A percentile compares a stretch with the other conserved stretches of the same genome.
phyloP scores from a whole-genome alignment of 2,797 vertebrate genomes.

The Scolopax bukidnonensis region DNA sequence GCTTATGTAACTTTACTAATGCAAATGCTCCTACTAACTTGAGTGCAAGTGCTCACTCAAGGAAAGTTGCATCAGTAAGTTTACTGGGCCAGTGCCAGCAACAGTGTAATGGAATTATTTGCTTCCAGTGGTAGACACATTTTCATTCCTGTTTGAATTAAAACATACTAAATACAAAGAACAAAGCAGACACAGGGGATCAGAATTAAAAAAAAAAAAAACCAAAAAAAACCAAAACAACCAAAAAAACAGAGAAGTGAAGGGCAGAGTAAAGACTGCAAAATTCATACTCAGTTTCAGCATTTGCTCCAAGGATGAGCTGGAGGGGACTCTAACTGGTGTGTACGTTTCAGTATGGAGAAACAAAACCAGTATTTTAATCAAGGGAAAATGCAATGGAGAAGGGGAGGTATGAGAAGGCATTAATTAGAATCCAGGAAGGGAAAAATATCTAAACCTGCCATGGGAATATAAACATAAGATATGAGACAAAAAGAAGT shows the following conservation, averaged over 20 bases:
- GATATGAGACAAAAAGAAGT: neutral
- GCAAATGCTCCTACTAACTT: neutral
- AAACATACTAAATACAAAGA: neutral
- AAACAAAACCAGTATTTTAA: neutral
- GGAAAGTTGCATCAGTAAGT: constrained; percentile 16
- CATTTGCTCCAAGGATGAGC: neutral
- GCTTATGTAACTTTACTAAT: neutral
- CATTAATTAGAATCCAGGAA: neutral
- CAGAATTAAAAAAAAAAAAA: neutral
- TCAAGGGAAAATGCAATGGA: neutral
- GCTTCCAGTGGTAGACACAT: neutral
- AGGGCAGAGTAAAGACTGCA: neutral
- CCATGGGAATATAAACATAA: neutral
- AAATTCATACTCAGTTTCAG: neutral
- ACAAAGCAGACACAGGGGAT: neutral
- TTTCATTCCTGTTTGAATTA: neutral
- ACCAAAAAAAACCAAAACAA: too few species aligned
- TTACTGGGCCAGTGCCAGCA: neutral
- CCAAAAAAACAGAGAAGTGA: neutral
- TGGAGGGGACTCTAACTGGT: neutral
- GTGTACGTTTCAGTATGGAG: neutral
- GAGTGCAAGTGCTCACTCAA: constrained; percentile 13
- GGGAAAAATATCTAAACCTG: neutral
- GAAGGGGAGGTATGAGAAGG: neutral
- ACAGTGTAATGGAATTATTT: neutral